Base-by-base conservation (phyloP, 2,888 invertebrate species). In the Andrena flavipes region DNA sequence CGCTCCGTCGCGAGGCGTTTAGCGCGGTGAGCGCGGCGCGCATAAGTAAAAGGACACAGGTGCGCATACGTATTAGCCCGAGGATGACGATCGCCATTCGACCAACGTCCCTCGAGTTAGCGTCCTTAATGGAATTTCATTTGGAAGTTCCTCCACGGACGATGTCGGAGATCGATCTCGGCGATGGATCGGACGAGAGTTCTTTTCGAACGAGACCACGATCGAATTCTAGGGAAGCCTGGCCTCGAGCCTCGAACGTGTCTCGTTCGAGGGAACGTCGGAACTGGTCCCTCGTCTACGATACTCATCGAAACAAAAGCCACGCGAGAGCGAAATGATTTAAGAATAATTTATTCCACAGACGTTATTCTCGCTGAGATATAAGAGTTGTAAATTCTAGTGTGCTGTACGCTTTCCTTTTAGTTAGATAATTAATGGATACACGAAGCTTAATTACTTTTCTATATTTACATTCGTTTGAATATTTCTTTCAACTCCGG, bases 91-190 rank as follows among this genome's bases (percentile, higher is more conserved):
- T 86, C 82, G 56, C 49, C 79, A 84, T 84, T 86, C 84, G 82
- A 30, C 48, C 54, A 63, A 67, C 84, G 82, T 80, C 10, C 64
- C 16, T 23, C 60, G 82, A 78, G 77, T 76, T 82, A 84, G 64
- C 71, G 74, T 80, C 84, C 76, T 86, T 80, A 76, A 85, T 85
- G 83, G 80, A 76, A 87, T 85, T 78, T 71, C 65, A 67, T 86
- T 86, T 78, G 23, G 42, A 29, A 82, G 64, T 77, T 62, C 62
- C 33, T 71, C 78, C 77, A 54, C 70, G 76, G 64, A 75, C 20
- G 7, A 20, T 48, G 76, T 83, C 80, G 51, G 51, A 69, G 65
- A 68, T 85, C 77, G 72, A 76, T 70, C 51, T 48, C 20, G 2
- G n/a, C 51, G 51, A 62, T 62, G 26, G 30, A 79, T 56, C 78